Evolutionary conservation across 2,888 invertebrate genomes (phyloP).

Genomic region (Epistrophe eligans): DNA sequence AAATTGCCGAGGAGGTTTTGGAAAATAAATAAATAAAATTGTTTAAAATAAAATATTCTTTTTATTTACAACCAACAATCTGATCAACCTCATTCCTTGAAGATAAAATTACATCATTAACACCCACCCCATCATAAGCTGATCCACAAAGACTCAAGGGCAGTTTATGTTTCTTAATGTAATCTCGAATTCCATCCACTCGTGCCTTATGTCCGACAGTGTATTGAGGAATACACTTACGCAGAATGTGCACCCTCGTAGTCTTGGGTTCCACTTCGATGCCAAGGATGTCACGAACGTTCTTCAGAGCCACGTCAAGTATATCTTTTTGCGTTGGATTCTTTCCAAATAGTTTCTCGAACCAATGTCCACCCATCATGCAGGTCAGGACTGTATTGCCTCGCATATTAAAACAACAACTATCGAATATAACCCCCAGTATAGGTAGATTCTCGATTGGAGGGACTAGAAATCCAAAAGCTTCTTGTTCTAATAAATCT

Average conservation of each 20-base stretch:
- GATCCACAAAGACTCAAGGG: constrained; percentile 93
- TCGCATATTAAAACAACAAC: constrained; percentile 90
- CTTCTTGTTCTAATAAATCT: constrained; percentile 87
- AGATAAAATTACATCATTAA: constrained; percentile 96
- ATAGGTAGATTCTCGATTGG: constrained; percentile 93
- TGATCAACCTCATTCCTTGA: constrained; percentile 88
- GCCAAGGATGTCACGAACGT: constrained; percentile 88
- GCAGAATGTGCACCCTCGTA: constrained; percentile 88
- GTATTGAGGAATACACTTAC: constrained; percentile 96
- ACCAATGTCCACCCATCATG: constrained; percentile 98
- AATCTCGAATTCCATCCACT: constrained; percentile 88
- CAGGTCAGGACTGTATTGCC: constrained; percentile 91
- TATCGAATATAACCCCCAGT: constrained; percentile 95
- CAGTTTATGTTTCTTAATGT: constrained; percentile 88
- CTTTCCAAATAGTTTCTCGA: constrained; percentile 89
- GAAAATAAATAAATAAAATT: constrained; percentile 86
- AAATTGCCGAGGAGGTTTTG: constrained; percentile 92
- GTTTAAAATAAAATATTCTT: constrained; percentile 2
- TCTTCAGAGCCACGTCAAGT: constrained; percentile 86
- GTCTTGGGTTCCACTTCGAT: constrained; percentile 87
- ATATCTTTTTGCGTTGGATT: constrained; percentile 86
- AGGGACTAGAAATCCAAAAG: constrained; percentile 97
- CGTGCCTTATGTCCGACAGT: constrained; percentile 92
- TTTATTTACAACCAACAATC: constrained; percentile 65
- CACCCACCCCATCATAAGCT: constrained; percentile 95